phyloP scores from a whole-genome alignment of 2,797 vertebrate genomes.

The Kryptolebias ocellatus region DNA sequence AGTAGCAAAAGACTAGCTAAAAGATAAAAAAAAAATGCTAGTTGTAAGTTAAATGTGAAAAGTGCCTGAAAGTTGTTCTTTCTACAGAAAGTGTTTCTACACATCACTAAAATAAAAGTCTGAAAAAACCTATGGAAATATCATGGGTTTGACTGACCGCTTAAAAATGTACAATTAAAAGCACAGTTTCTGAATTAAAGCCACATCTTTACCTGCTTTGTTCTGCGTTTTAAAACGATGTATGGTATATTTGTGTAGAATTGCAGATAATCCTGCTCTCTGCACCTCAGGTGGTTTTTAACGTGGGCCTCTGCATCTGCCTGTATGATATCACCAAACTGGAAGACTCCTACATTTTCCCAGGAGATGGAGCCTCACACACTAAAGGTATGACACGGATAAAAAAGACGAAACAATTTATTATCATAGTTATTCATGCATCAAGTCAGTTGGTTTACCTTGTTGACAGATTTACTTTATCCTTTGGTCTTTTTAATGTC shows the following conservation, averaged over 20 bases:
- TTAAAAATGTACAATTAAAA: too few relatives aligned
- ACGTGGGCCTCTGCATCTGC: conserved; percentile 95
- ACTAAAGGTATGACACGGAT: conserved; percentile 87
- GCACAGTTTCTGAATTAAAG: too few relatives aligned
- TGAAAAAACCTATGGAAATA: too few relatives aligned
- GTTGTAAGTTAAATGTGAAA: too few relatives aligned
- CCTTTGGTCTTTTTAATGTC: conserved; percentile 5
- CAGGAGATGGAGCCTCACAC: conserved; percentile 95
- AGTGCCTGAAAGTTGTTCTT: too few relatives aligned
- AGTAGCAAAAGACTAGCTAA: too few relatives aligned
- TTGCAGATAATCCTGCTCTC: background rate
- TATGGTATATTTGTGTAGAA: background rate
- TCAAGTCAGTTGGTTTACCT: too few relatives aligned
- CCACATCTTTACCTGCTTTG: background rate
- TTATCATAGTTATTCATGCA: too few relatives aligned
- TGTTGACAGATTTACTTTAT: background rate
- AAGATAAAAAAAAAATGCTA: too few relatives aligned
- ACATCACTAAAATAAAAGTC: too few relatives aligned
- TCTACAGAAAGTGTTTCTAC: too few relatives aligned
- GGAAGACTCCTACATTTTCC: conserved; percentile 97
- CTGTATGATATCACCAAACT: conserved; percentile 95
- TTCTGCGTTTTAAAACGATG: background rate
- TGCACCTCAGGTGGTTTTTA: conserved; percentile 90
- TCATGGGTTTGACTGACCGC: too few relatives aligned
- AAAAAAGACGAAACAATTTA: background rate